A percentile compares a stretch with the other conserved stretches of the same genome.
Evolutionary conservation across 2,113 vertebrate species (phyloP).

Genomic region (Hymenochirus boettgeri): DNA sequence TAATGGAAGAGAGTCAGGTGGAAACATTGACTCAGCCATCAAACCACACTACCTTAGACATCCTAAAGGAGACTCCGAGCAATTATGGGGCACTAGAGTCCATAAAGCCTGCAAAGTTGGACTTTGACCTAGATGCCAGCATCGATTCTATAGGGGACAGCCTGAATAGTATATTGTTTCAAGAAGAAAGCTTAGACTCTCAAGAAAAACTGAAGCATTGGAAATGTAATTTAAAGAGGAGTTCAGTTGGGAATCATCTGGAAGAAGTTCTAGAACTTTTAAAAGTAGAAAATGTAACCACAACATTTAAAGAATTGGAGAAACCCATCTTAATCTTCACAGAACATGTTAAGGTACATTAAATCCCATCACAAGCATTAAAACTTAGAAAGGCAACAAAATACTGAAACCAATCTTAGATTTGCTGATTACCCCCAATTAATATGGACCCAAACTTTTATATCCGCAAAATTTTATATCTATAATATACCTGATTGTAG

Average conservation of each 20-base stretch:
- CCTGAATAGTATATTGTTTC: background rate
- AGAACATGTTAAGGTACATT: slow-evolving; percentile 74
- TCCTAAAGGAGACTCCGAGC: slow-evolving; percentile 63
- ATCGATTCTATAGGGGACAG: background rate
- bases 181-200: background rate
- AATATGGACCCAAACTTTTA: too few species aligned
- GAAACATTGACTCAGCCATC: slow-evolving; percentile 46
- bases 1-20: slow-evolving; percentile 46
- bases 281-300: background rate
- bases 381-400: too few species aligned
- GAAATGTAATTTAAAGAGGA: fast-evolving
- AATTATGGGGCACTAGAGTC: background rate
- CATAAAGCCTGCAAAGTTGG: slow-evolving; percentile 7
- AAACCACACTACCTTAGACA: slow-evolving; percentile 64
- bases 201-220: background rate
- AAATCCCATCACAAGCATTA: background rate
- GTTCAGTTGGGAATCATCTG: slow-evolving; percentile 53
- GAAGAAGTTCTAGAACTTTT: slow-evolving; percentile 66
- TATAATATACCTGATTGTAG: too few species aligned
- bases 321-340: slow-evolving; percentile 65
- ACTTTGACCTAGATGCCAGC: background rate
- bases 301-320: slow-evolving; percentile 64
- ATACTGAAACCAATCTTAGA: too few species aligned
- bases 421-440: too few species aligned
- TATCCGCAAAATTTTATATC: too few species aligned